A percentile compares a stretch with the other conserved stretches of the same genome.
phyloP scores from a whole-genome alignment of 2,888 invertebrate genomes.

The Patella pellucida region DNA sequence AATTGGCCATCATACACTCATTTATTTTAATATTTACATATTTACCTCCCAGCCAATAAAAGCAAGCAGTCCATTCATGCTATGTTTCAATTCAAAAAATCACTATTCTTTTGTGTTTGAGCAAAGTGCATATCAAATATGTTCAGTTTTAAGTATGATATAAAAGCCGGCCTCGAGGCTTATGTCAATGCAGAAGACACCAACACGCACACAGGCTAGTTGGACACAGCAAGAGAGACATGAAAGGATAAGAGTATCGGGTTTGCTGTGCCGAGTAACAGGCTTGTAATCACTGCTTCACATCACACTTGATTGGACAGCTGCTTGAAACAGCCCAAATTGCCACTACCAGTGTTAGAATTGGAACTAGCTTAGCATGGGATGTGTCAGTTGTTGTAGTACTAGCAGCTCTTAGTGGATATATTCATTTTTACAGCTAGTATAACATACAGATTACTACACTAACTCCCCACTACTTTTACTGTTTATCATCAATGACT shows the following conservation, averaged over 20 bases:
- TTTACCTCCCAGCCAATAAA: no score
- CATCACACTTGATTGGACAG: slow-evolving; percentile 12
- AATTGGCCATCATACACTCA: no score
- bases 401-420: no score
- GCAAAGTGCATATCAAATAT: slow-evolving; percentile 1
- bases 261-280: slow-evolving; percentile 5
- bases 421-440: no score
- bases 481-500: no score
- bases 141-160: not conserved
- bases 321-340: not conserved
- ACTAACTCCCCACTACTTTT: no score
- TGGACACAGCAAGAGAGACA: slow-evolving; percentile 1
- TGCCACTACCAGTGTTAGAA: not conserved
- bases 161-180: not conserved
- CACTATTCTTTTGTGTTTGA: not conserved
- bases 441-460: no score
- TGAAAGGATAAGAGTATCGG: slow-evolving; percentile 8
- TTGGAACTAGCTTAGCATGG: slow-evolving; percentile 1
- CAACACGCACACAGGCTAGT: not conserved
- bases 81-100: not conserved
- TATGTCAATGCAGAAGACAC: slow-evolving; percentile 3
- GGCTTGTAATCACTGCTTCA: not conserved
- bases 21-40: no score
- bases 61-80: no score
- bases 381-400: not conserved